These are phyloP conservation scores for Hylaea fasciaria DNA, from an alignment of 2,888 invertebrate species.

Conservation along the genomic window DNA sequence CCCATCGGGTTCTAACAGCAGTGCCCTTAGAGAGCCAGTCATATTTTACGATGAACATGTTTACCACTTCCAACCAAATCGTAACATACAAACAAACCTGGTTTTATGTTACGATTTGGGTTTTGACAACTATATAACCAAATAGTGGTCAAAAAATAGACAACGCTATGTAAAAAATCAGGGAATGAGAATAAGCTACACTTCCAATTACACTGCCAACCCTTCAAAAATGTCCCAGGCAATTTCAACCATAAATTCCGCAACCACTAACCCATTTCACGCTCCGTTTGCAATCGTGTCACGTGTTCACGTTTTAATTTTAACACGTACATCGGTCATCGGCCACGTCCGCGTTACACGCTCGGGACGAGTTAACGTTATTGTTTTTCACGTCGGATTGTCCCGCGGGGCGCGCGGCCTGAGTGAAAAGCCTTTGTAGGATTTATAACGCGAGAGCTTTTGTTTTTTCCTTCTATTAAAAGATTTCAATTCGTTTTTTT, in stretches of 20 bases:
- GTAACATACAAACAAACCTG: too few species aligned
- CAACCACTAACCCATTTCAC: slow-evolving; percentile 9
- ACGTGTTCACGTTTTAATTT: slow-evolving; percentile 34
- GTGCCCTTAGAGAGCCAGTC: too few species aligned
- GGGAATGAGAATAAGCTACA: too few species aligned
- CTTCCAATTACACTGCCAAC: too few species aligned
- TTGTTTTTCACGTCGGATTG: slow-evolving; percentile 45
- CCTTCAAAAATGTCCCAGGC: too few species aligned
- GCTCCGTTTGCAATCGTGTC: slow-evolving; percentile 7
- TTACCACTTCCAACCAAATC: too few species aligned
- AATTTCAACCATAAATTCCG: slow-evolving; percentile 3
- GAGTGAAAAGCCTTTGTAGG: slow-evolving; percentile 8
- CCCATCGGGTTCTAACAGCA: too few species aligned
- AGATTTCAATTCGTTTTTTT: background rate
- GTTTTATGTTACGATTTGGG: too few species aligned
- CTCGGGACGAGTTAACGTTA: slow-evolving; percentile 50
- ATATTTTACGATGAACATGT: too few species aligned
- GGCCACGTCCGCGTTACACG: slow-evolving; percentile 10
- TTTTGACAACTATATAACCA: too few species aligned
- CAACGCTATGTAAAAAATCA: too few species aligned
- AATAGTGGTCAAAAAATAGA: too few species aligned
- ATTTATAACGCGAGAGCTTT: background rate
- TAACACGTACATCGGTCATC: slow-evolving; percentile 7
- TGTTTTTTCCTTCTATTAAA: background rate
- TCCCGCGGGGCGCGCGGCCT: slow-evolving; percentile 9